Conservation (phyloP, 2,888 invertebrate species). For the Heteromurus nitidus region DNA sequence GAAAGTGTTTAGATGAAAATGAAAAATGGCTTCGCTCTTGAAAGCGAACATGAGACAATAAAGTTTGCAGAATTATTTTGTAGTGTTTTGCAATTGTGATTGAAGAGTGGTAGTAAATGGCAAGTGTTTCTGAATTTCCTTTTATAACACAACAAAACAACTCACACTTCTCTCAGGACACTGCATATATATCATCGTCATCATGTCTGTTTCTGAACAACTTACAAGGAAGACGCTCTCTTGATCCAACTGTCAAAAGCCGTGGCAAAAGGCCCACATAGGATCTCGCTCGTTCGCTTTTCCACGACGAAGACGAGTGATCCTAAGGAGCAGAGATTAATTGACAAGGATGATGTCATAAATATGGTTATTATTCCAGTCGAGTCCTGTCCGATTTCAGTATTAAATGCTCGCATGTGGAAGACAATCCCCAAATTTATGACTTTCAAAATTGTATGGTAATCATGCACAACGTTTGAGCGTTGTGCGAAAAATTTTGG, state of each 20-base stretch:
- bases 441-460: not conserved
- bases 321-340: conserved; percentile 21
- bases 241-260: conserved; percentile 10
- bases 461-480: not conserved
- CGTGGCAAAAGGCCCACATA: conserved; percentile 19
- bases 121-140: not conserved
- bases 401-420: not conserved
- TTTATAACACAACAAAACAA: too few relatives aligned
- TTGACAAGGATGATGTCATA: conserved; percentile 19
- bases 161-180: too few relatives aligned
- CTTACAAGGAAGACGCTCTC: not conserved
- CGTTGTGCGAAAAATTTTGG: not conserved
- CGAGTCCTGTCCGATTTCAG: conserved; percentile 7
- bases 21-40: conserved; percentile 18
- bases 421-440: conserved; percentile 3
- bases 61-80: not conserved
- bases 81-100: not conserved
- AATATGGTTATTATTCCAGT: conserved; percentile 33
- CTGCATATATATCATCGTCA: conserved; percentile 2
- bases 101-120: not conserved
- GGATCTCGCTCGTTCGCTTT: not conserved
- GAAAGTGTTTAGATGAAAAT: conserved; percentile 18
- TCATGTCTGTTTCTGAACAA: not conserved
- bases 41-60: too few relatives aligned
- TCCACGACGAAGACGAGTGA: conserved; percentile 5